Evolutionary conservation across 2,888 invertebrate species (phyloP).

Genomic region (Stramonita haemastoma): DNA sequence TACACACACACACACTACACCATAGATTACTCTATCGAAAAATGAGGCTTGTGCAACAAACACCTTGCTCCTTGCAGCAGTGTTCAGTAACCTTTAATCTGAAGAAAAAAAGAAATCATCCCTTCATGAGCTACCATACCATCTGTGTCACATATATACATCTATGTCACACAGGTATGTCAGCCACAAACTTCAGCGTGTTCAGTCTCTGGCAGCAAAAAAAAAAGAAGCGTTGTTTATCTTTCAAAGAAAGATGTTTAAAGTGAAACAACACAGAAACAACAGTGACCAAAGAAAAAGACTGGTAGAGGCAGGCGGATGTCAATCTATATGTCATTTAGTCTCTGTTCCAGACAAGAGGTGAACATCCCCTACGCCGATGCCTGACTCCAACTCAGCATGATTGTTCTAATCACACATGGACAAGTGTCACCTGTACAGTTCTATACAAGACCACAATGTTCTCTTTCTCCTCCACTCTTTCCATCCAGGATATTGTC

Average conservation of each 20-base stretch:
- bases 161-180: too few relatives aligned
- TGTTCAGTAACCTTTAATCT: neutral
- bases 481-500: neutral
- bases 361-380: too few relatives aligned
- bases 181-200: too few relatives aligned
- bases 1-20: neutral
- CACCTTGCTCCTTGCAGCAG: neutral
- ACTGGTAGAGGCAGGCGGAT: neutral
- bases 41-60: neutral
- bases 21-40: neutral
- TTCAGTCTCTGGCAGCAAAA: too few relatives aligned
- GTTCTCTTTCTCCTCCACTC: neutral
- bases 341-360: too few relatives aligned
- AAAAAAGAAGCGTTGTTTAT: too few relatives aligned
- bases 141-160: neutral
- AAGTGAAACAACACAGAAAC: too few relatives aligned
- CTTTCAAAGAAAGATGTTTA: too few relatives aligned
- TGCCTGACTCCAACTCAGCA: neutral
- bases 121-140: neutral
- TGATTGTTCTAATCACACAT: slow-evolving; percentile 4
- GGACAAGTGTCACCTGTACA: neutral
- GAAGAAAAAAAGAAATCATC: neutral
- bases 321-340: too few relatives aligned
- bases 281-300: too few relatives aligned
- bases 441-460: neutral